Percentiles rank a stretch among this genome's conserved stretches.
Evolutionary conservation across 2,888 invertebrate species (phyloP).

Genomic region (Idaea straminata): DNA sequence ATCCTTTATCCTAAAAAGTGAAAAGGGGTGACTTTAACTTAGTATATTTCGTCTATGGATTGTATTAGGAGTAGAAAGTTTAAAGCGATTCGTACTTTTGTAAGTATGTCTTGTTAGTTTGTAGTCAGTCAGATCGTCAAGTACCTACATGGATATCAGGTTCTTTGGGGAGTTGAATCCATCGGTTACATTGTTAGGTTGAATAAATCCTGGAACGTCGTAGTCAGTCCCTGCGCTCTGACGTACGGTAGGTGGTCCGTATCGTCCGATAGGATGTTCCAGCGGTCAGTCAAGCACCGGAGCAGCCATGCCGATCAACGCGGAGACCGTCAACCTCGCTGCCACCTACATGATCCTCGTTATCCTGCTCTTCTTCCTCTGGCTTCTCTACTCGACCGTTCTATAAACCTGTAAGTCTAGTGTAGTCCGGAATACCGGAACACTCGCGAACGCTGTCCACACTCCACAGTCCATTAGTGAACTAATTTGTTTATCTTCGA

Average conservation of each 20-base stretch:
- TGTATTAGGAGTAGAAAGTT: too few relatives aligned
- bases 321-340: slow-evolving; percentile 83
- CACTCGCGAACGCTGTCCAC: background rate
- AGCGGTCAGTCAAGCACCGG: slow-evolving; percentile 51
- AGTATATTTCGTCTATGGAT: too few relatives aligned
- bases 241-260: slow-evolving; percentile 41
- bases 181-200: background rate
- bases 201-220: slow-evolving; percentile 33
- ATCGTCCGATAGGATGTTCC: slow-evolving; percentile 40
- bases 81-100: too few relatives aligned
- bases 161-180: background rate
- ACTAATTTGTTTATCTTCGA: slow-evolving; percentile 4
- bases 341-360: slow-evolving; percentile 86
- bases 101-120: too few relatives aligned
- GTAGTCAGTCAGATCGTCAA: too few relatives aligned
- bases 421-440: background rate
- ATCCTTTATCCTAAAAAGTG: too few relatives aligned
- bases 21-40: too few relatives aligned
- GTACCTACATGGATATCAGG: background rate
- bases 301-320: slow-evolving; percentile 74
- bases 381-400: slow-evolving; percentile 83
- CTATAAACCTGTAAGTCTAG: slow-evolving; percentile 47
- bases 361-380: slow-evolving; percentile 82
- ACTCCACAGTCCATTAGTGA: background rate
- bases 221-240: slow-evolving; percentile 60